Percentiles rank a stretch among this genome's conserved stretches.
These are phyloP conservation scores for Haemorhous mexicanus DNA, from an alignment of 2,113 vertebrate genomes.

Conservation along the genomic window DNA sequence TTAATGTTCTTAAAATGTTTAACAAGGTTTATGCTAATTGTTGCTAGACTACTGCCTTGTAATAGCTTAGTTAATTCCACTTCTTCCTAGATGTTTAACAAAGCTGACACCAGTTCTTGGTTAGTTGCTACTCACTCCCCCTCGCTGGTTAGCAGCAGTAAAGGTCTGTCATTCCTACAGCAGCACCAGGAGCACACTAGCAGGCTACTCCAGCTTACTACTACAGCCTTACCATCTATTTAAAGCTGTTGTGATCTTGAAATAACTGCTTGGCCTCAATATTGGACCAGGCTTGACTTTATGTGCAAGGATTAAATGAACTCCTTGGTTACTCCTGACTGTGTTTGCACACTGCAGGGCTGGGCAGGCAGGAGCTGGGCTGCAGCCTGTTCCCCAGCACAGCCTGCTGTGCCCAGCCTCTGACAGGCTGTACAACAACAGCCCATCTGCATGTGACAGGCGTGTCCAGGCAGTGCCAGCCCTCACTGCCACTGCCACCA, in stretches of 20 bases:
- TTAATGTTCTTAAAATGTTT: constrained; percentile 54
- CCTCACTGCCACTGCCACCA: not conserved
- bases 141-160: not conserved
- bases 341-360: not conserved
- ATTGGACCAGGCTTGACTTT: not conserved
- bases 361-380: not conserved
- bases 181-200: not conserved
- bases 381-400: not conserved
- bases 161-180: not conserved
- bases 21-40: constrained; percentile 64
- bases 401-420: not conserved
- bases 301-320: not conserved
- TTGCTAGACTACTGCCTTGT: constrained; percentile 38
- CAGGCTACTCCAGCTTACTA: not conserved
- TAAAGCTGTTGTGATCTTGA: constrained; percentile 15
- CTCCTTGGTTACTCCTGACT: not conserved
- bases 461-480: not conserved
- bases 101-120: constrained; percentile 14
- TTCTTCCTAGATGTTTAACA: constrained; percentile 23
- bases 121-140: not conserved
- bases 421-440: not conserved
- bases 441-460: not conserved
- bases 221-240: constrained; percentile 3
- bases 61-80: constrained; percentile 32
- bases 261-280: constrained; percentile 27